These are phyloP conservation scores for Mormyrus proboscirostris DNA, from an alignment of 2,797 vertebrate genomes.

Conservation along the genomic window DNA sequence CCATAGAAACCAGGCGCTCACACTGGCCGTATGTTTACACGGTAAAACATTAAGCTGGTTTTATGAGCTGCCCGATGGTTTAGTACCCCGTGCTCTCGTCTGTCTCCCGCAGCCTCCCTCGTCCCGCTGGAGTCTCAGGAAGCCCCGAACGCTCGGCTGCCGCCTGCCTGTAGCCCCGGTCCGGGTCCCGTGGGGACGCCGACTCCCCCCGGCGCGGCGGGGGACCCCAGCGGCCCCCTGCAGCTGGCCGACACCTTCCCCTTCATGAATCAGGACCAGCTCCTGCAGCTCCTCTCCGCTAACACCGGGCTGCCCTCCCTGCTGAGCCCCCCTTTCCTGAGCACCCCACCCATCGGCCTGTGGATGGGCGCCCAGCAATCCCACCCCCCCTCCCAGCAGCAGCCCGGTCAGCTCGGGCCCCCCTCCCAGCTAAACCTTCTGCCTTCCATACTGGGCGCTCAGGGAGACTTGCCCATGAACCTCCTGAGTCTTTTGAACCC, in stretches of 20 bases:
- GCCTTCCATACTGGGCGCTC: slow-evolving; percentile 52
- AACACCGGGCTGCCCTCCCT: slow-evolving; percentile 64
- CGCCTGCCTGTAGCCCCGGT: slow-evolving; percentile 50
- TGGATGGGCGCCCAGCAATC: slow-evolving; percentile 54
- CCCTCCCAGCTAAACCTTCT: slow-evolving; percentile 55
- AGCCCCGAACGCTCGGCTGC: slow-evolving; percentile 36
- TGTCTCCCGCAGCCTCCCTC: slow-evolving; percentile 27
- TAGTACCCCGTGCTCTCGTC: not conserved
- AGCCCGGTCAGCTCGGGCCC: slow-evolving; percentile 54
- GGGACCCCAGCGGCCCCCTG: slow-evolving; percentile 45
- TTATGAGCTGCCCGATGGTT: not conserved
- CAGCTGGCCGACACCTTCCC: slow-evolving; percentile 71
- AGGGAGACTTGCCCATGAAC: slow-evolving; percentile 51
- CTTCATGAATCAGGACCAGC: slow-evolving; percentile 70
- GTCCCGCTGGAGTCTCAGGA: slow-evolving; percentile 29
- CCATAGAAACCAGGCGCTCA: not conserved
- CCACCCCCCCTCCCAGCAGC: slow-evolving; percentile 28
- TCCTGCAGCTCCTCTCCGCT: slow-evolving; percentile 68
- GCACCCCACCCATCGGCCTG: slow-evolving; percentile 57
- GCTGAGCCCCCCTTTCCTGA: slow-evolving; percentile 60
- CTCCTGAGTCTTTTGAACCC: slow-evolving; percentile 58
- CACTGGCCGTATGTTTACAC: not conserved
- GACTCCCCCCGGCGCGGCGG: slow-evolving; percentile 44
- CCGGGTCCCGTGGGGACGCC: slow-evolving; percentile 34
- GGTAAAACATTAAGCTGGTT: slow-evolving; percentile 4